phyloP scores from a whole-genome alignment of 2,113 vertebrate species.

The Thryonomys swinderianus region DNA sequence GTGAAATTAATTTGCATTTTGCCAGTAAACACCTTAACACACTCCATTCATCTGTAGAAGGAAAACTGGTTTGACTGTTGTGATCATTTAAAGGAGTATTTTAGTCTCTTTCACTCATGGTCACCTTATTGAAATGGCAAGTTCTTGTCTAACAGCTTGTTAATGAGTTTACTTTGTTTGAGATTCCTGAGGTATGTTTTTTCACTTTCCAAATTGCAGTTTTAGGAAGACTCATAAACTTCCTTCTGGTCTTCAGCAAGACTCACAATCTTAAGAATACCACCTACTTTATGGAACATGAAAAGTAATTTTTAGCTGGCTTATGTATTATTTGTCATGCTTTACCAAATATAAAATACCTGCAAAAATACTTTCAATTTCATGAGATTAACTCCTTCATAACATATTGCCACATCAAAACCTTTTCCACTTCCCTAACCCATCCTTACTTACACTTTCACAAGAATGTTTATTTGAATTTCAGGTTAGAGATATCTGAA shows the following conservation, averaged over 20 bases:
- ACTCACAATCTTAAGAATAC: constrained; percentile 42
- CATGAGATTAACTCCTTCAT: neutral
- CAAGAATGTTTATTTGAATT: neutral
- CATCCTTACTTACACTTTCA: neutral
- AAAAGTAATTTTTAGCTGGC: constrained; percentile 47
- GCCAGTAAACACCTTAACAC: neutral
- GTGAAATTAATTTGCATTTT: neutral
- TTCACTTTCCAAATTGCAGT: constrained; percentile 52
- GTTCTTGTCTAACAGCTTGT: constrained; percentile 43
- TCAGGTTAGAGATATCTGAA: constrained; percentile 5
- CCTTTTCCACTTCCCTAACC: neutral
- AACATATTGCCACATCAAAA: neutral
- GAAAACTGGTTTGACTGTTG: constrained; percentile 5
- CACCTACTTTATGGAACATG: neutral
- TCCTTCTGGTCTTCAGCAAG: neutral
- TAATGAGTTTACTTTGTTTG: constrained; percentile 71
- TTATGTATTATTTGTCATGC: constrained; percentile 33
- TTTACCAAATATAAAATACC: constrained; percentile 47
- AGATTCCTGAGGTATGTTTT: constrained; percentile 70
- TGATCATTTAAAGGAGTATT: neutral
- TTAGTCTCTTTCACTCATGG: constrained; percentile 13
- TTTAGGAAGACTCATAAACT: constrained; percentile 49
- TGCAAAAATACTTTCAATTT: constrained; percentile 44
- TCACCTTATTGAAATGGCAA: constrained; percentile 47
- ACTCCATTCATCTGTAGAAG: neutral